A percentile compares a stretch with the other conserved stretches of the same genome.
Conservation (phyloP, 2,113 vertebrate genomes). For the Brachyistius frenatus region DNA sequence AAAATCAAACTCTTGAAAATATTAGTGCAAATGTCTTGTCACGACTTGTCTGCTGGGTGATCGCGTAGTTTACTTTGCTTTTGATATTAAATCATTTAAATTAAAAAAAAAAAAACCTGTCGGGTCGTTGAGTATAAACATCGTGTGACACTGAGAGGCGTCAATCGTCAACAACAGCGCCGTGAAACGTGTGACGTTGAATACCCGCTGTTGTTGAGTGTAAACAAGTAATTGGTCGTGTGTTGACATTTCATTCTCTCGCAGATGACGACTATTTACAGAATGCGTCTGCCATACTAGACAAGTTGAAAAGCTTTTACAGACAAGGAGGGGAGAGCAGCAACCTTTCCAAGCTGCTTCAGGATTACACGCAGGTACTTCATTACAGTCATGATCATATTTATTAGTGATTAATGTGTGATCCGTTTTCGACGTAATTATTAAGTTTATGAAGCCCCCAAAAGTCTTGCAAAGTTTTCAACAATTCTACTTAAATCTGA, state of each 20-base stretch:
- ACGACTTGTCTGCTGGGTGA: neutral
- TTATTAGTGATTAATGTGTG: neutral
- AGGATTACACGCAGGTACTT: slow-evolving; percentile 94
- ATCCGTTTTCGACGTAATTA: neutral
- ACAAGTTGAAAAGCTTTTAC: slow-evolving; percentile 88
- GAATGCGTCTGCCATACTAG: slow-evolving; percentile 90
- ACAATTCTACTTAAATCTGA: too few relatives aligned
- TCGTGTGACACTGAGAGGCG: neutral
- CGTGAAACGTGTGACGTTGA: neutral
- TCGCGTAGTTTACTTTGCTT: neutral
- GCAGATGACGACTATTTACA: slow-evolving; percentile 92
- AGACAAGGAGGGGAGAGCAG: slow-evolving; percentile 87
- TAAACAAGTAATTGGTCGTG: slow-evolving; percentile 28
- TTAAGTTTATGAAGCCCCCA: neutral
- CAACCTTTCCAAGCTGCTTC: slow-evolving; percentile 86
- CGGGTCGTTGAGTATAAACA: neutral
- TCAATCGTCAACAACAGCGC: neutral
- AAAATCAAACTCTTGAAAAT: neutral
- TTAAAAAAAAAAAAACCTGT: too few relatives aligned
- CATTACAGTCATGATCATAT: neutral
- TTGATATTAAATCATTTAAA: too few relatives aligned
- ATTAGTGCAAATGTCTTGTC: neutral
- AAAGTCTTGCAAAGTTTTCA: neutral
- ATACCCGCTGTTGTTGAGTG: neutral
- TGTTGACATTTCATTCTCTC: slow-evolving; percentile 57